A percentile compares a stretch with the other conserved stretches of the same genome.
Conservation (phyloP, 2,797 vertebrate genomes). For the Cebuella pygmaea region DNA sequence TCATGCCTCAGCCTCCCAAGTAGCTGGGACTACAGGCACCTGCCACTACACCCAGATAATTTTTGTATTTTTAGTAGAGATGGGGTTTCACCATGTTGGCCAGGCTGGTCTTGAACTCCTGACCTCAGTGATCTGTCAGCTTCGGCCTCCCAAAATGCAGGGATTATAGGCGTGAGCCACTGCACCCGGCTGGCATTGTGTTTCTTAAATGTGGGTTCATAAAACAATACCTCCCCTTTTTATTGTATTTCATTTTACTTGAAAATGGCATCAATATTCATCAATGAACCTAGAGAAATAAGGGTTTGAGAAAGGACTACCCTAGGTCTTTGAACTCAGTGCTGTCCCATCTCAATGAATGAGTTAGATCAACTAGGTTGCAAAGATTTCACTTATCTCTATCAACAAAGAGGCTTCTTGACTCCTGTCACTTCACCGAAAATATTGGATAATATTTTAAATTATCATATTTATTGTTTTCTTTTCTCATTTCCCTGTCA, state of each 20-base stretch:
- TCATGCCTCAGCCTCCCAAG: no score
- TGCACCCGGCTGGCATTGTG: neutral
- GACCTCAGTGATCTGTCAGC: no score
- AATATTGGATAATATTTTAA: neutral
- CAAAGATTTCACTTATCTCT: neutral
- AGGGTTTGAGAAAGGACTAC: neutral
- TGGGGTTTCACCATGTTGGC: no score
- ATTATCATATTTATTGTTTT: neutral
- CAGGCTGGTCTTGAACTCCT: no score
- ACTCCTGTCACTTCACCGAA: neutral
- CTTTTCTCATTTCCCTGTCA: neutral
- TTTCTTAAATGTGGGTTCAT: neutral
- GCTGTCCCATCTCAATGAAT: neutral
- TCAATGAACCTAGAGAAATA: neutral
- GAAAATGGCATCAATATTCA: neutral
- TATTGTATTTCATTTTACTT: neutral
- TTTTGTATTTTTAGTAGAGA: no score
- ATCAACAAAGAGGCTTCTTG: neutral
- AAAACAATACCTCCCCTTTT: neutral
- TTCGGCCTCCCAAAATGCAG: no score
- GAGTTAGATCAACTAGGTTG: neutral
- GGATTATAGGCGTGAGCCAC: no score
- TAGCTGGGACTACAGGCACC: no score
- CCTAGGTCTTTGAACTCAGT: neutral
- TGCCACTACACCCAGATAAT: no score